These are phyloP conservation scores for Cyphomyrus discorhynchus DNA, from an alignment of 2,113 vertebrate genomes.

Conservation along the genomic window DNA sequence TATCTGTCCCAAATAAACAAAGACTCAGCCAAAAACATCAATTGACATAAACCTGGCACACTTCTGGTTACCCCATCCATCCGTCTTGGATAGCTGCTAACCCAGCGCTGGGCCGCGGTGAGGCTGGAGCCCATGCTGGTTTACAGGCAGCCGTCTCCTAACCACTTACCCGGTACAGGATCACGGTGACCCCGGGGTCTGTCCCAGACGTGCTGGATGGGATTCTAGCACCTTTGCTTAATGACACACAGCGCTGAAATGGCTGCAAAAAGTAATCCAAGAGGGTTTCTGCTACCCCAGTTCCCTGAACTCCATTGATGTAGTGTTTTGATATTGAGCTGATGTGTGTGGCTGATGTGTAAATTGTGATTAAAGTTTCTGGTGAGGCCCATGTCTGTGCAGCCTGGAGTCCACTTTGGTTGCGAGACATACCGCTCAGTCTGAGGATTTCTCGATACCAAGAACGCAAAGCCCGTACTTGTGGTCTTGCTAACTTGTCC, in stretches of 20 bases:
- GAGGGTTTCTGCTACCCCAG: neutral
- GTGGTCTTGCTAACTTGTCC: neutral
- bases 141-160: neutral
- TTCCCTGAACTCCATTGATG: neutral
- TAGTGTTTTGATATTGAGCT: neutral
- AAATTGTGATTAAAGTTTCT: neutral
- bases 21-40: neutral
- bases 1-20: neutral
- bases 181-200: neutral
- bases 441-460: neutral
- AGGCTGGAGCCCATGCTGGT: neutral
- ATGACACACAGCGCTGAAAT: neutral
- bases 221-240: neutral
- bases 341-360: neutral
- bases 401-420: neutral
- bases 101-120: neutral
- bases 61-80: neutral
- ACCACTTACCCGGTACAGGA: neutral
- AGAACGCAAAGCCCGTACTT: neutral
- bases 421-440: neutral
- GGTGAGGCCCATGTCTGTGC: neutral
- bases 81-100: neutral
- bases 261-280: neutral
- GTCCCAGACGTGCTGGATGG: neutral
- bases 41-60: neutral